phyloP scores from a whole-genome alignment of 2,797 vertebrate genomes.

The Aldrovandia affinis region DNA sequence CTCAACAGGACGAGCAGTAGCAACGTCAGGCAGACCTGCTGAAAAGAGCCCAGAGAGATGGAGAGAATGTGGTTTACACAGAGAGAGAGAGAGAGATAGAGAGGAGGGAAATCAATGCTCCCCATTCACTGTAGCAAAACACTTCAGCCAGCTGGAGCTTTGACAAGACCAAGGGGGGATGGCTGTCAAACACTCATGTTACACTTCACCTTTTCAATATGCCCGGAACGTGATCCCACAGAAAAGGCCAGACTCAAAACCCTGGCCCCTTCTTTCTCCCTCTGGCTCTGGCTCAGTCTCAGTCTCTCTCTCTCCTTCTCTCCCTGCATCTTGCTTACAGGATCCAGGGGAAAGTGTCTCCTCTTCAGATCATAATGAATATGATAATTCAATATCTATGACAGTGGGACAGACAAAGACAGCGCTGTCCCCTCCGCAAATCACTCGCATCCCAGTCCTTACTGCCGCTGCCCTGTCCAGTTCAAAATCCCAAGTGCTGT shows the following conservation, averaged over 20 bases:
- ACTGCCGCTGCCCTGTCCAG: not conserved
- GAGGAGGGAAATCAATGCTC: slow-evolving; percentile 58
- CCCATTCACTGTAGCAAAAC: slow-evolving; percentile 59
- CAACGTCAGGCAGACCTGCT: slow-evolving; percentile 6
- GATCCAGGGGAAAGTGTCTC: not conserved
- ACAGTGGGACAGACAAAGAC: slow-evolving; percentile 49
- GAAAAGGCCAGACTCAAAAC: not conserved
- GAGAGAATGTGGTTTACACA: slow-evolving; percentile 50
- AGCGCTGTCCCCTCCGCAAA: slow-evolving; percentile 58
- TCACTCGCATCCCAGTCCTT: slow-evolving; percentile 64
- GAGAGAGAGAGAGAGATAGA: slow-evolving; percentile 28
- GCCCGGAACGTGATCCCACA: slow-evolving; percentile 43
- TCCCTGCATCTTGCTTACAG: not conserved
- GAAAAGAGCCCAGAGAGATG: slow-evolving; percentile 43
- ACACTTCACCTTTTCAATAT: slow-evolving; percentile 60
- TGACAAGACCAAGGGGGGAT: slow-evolving; percentile 60
- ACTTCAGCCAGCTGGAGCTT: slow-evolving; percentile 54
- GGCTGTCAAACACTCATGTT: slow-evolving; percentile 50
- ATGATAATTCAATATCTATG: too few species aligned
- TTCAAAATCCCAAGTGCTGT: slow-evolving; percentile 46
- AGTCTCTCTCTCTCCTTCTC: slow-evolving; percentile 48
- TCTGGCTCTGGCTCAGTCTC: slow-evolving; percentile 39
- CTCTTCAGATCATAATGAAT: not conserved
- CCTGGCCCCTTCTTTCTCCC: slow-evolving; percentile 42
- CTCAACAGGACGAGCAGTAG: not conserved